Base-by-base conservation (phyloP, 35 echinoderm and acorn worm species). In the Lytechinus pictus region DNA sequence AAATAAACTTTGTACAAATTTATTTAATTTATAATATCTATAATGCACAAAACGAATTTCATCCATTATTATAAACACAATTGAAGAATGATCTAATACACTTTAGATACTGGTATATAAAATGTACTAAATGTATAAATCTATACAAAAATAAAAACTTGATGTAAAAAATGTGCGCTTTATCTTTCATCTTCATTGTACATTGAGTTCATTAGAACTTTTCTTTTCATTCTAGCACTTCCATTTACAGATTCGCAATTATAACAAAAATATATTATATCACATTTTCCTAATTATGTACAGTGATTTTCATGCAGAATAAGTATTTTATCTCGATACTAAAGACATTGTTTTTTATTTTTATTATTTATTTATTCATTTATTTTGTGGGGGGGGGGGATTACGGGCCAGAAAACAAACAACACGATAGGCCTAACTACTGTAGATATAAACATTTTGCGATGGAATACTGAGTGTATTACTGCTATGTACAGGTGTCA, bases 121-220 rank as follows among this genome's bases (percentile, higher is more conserved):
- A 93, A 93, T 57, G 92, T 93, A 93, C 92, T 90, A 93, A 93
- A 93, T 93, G 54, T 93, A 93, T 27, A 93, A 93, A 93, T 57
- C 92, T 93, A 93, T 93, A 93, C 55, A 93, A 93, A 93, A 93
- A 93, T 93, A 93, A 93, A 93, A 93, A 93, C 92, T 54, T 93
- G 54, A 93, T 33, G 88, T 90, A 90, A 33, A 90, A 90, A 90
- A 90, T 90, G 88, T 54, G 52, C 28, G 28, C n/a, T 79, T 24
- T 21, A 79, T 44, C 66, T 16, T 79, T 79, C 21, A 79, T 79
- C 66, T n/a, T 79, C 66, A 79, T 79, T 79, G 57, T 60, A 79
- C 66, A 79, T 79, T 16, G 7, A 79, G 66, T 79, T 24, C 66
- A 79, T 79, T 24, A 1, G 66, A 79, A 79, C 66, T 24, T 5